Conservation (phyloP, 2,113 vertebrate species). For the Galbula dea region DNA sequence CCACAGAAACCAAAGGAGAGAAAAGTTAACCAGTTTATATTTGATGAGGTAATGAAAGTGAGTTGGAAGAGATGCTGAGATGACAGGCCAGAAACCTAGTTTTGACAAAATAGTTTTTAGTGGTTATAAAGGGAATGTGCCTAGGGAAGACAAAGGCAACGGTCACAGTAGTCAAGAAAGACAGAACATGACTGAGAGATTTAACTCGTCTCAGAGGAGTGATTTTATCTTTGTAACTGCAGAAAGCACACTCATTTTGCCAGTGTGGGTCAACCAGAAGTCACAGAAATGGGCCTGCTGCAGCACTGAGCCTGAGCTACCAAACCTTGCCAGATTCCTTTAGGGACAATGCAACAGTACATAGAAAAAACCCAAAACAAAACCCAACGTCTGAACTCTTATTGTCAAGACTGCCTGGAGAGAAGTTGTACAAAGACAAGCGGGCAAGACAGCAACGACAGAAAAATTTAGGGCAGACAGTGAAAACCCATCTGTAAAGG, state of each 20-base stretch:
- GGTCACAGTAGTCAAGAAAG: neutral
- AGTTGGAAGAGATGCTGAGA: neutral
- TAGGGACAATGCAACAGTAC: neutral
- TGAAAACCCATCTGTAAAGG: neutral
- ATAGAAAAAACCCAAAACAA: neutral
- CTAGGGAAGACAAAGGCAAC: neutral
- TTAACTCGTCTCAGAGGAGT: neutral
- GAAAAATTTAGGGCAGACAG: neutral
- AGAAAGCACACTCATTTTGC: neutral
- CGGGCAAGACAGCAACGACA: fast-evolving
- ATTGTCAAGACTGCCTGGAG: neutral
- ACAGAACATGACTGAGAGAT: neutral
- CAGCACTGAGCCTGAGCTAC: neutral
- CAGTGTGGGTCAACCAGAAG: neutral
- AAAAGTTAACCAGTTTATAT: neutral
- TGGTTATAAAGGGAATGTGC: neutral
- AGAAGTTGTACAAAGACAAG: neutral
- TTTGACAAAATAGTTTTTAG: neutral
- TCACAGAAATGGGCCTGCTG: neutral
- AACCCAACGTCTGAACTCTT: neutral
- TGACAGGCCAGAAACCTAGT: neutral
- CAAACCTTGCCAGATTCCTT: neutral
- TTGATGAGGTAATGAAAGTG: neutral
- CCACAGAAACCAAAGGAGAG: neutral
- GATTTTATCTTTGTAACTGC: neutral